phyloP scores from a whole-genome alignment of 2,888 invertebrate species.

The Melolontha melolontha region DNA sequence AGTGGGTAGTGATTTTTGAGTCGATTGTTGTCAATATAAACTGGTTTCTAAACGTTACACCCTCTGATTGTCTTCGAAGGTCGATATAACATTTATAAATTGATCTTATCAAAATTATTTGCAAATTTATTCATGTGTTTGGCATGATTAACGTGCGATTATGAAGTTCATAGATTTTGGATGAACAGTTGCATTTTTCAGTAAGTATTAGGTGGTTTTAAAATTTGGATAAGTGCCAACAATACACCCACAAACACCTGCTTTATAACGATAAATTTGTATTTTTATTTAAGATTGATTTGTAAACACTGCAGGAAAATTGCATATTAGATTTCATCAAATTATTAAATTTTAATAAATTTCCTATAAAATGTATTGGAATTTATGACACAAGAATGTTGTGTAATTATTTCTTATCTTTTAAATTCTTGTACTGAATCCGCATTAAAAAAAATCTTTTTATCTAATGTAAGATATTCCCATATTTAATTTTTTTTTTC shows the following conservation, averaged over 20 bases:
- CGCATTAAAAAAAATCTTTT: conserved; percentile 58
- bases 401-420: conserved; percentile 40
- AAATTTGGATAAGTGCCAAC: conserved; percentile 60
- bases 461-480: conserved; percentile 42
- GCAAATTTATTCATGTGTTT: conserved; percentile 21
- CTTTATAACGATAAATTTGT: conserved; percentile 48
- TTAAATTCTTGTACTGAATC: conserved; percentile 53
- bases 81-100: conserved; percentile 48
- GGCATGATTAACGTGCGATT: conserved; percentile 45
- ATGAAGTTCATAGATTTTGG: conserved; percentile 58
- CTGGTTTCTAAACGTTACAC: conserved; percentile 53
- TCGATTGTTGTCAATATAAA: conserved; percentile 26
- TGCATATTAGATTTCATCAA: background rate
- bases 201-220: conserved; percentile 63
- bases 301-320: conserved; percentile 34
- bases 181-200: conserved; percentile 58
- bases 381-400: background rate
- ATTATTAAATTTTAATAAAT: background rate
- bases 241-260: conserved; percentile 64
- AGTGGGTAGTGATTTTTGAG: conserved; percentile 50
- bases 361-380: too few relatives aligned
- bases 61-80: conserved; percentile 55
- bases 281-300: conserved; percentile 20
- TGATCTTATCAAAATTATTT: conserved; percentile 39
- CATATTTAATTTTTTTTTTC: conserved; percentile 40